Evolutionary conservation across 2,888 invertebrate species (phyloP), one percentile per base, ranked within the genome.

Genomic region (Epicampocera succincta): DNA sequence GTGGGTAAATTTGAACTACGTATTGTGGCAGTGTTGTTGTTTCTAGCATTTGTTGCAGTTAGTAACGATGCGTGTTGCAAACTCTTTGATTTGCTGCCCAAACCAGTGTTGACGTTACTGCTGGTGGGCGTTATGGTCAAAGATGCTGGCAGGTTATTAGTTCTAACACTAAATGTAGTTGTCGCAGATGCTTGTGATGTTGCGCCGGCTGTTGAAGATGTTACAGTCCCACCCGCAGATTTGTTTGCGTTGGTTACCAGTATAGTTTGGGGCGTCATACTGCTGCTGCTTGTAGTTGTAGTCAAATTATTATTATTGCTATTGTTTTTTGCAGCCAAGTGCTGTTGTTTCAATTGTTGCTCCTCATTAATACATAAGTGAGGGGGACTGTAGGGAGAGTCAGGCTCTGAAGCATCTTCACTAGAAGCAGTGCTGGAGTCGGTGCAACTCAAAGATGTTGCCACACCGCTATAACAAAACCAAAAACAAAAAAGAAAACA

Each of bases 361-460:
- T 86, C 93, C 85, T 93, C 93, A 89, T 92, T 92, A 87, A 92
- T 91, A 91, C 93, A 92, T 90, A 85, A 84, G 86, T 87, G 88
- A 87, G 83, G 87, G 60, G 86, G 88, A 91, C 90, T 96, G 91
- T 94, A 95, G 86, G 96, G 96, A 79, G 96, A 96, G 84, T 95
- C 95, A 74, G 96, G 96, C 91, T 96, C 96, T 86, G 96, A 96
- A 91, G 96, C 95, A 92, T 96, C 96, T 87, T 89, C 89, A 92
- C 96, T 96, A 87, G 93, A 94, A 87, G 94, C 93, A 84, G 93
- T 92, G 91, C 94, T 92, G 50, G 94, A 95, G 65, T 85, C 85
- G n/a, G 85, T 85, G 88, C 95, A 94, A 92, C 95, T 95, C 90
- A 95, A 92, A 89, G 94, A 92, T 89, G 94, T 94, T 89, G 95